A percentile compares a stretch with the other conserved stretches of the same genome.
These are phyloP conservation scores for Agrenia bidenticulata DNA, from an alignment of 2,888 invertebrate genomes.

Conservation along the genomic window DNA sequence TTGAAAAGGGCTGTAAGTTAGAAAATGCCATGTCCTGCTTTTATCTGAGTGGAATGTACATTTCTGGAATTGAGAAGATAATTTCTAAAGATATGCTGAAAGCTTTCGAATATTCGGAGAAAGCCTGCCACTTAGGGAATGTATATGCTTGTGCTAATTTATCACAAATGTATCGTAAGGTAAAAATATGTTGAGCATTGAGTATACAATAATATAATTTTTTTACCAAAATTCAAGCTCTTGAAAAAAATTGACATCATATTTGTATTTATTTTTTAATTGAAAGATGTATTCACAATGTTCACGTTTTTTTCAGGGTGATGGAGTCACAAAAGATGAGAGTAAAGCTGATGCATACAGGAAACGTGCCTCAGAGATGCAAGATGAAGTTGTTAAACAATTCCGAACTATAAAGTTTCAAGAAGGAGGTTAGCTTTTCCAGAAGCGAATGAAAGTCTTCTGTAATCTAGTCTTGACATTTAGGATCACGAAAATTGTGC, in stretches of 20 bases:
- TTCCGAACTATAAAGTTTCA: constrained; percentile 59
- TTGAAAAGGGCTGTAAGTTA: constrained; percentile 61
- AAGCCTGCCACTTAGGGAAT: constrained; percentile 80
- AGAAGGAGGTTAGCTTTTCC: constrained; percentile 59
- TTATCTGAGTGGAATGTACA: constrained; percentile 75
- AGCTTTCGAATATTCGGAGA: constrained; percentile 74
- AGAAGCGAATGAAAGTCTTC: constrained; percentile 1
- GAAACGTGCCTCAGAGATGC: constrained; percentile 69
- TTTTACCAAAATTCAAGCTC: no score
- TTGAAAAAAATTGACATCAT: not conserved
- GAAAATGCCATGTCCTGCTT: constrained; percentile 74
- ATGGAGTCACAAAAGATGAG: constrained; percentile 73
- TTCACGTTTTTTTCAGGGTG: constrained; percentile 63
- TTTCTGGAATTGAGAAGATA: constrained; percentile 69
- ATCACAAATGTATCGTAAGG: constrained; percentile 76
- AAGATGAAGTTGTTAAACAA: constrained; percentile 65
- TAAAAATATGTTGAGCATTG: constrained; percentile 26
- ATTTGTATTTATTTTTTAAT: not conserved
- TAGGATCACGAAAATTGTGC: no score
- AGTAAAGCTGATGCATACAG: constrained; percentile 73
- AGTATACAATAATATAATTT: no score
- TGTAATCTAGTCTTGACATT: no score
- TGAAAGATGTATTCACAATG: no score
- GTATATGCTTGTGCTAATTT: constrained; percentile 88
- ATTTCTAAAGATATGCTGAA: constrained; percentile 66